Conservation (phyloP, 2,888 invertebrate species). For the Barypeithes pellucidus region DNA sequence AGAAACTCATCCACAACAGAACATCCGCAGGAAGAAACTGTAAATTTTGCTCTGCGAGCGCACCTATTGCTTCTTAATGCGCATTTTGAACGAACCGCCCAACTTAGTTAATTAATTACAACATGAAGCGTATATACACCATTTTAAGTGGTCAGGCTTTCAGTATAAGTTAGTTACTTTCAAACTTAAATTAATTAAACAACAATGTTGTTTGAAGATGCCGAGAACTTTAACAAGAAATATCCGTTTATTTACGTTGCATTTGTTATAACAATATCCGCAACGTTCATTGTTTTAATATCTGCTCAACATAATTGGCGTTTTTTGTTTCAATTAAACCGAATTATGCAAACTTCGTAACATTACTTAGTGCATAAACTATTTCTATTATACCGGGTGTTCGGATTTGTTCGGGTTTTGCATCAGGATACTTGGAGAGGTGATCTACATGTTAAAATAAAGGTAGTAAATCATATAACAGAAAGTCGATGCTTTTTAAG, state of each 20-base stretch:
- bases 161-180: neutral
- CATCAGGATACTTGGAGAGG: too few relatives aligned
- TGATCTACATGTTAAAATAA: too few relatives aligned
- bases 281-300: conserved; percentile 12
- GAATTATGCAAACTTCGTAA: too few relatives aligned
- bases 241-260: conserved; percentile 16
- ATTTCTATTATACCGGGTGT: too few relatives aligned
- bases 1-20: too few relatives aligned
- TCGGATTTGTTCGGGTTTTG: too few relatives aligned
- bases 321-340: too few relatives aligned
- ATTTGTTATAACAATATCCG: neutral
- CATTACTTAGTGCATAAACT: too few relatives aligned
- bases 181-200: conserved; percentile 5
- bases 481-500: too few relatives aligned
- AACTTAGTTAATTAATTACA: conserved; percentile 9
- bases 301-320: neutral
- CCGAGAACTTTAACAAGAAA: conserved; percentile 18
- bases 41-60: too few relatives aligned
- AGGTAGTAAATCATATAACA: too few relatives aligned
- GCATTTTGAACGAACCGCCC: neutral
- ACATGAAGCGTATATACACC: conserved; percentile 3
- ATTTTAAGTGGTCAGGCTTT: conserved; percentile 5
- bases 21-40: too few relatives aligned
- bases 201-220: conserved; percentile 6
- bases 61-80: neutral